Conservation (phyloP, 1,140 invertebrate genomes). For the Lordiphosa mommai region DNA sequence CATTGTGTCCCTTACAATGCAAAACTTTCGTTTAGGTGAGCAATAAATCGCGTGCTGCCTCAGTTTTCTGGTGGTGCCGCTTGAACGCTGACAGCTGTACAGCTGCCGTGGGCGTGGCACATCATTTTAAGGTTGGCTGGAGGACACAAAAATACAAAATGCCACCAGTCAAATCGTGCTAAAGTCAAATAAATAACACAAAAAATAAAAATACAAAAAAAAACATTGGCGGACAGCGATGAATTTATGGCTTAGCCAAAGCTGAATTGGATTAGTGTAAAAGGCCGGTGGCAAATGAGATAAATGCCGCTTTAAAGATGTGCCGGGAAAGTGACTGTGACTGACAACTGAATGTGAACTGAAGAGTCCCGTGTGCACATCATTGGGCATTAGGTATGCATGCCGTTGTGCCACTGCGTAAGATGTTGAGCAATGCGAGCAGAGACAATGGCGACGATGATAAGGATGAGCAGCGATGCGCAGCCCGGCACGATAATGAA, state of each 20-base stretch:
- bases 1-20: conserved; percentile 44
- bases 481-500: conserved; percentile 57
- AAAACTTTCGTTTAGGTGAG: conserved; percentile 63
- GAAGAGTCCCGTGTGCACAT: conserved; percentile 54
- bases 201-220: too few relatives aligned
- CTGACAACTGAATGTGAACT: conserved; percentile 27
- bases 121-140: conserved; percentile 63
- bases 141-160: conserved; percentile 16
- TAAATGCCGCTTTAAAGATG: conserved; percentile 47
- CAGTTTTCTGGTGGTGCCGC: conserved; percentile 47
- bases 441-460: conserved; percentile 45
- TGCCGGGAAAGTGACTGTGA: conserved; percentile 25
- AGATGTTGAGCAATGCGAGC: conserved; percentile 63
- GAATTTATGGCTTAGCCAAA: conserved; percentile 52
- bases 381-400: conserved; percentile 74
- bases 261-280: conserved; percentile 37
- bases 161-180: conserved; percentile 59
- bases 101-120: conserved; percentile 52
- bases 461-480: conserved; percentile 36
- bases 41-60: conserved; percentile 68
- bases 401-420: conserved; percentile 52
- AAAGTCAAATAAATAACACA: conserved; percentile 74
- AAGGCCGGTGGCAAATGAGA: conserved; percentile 35
- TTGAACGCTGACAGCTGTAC: conserved; percentile 67
- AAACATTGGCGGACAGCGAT: conserved; percentile 67